phyloP scores from a whole-genome alignment of 2,888 invertebrate species.

The Drosophila fulvimacula region DNA sequence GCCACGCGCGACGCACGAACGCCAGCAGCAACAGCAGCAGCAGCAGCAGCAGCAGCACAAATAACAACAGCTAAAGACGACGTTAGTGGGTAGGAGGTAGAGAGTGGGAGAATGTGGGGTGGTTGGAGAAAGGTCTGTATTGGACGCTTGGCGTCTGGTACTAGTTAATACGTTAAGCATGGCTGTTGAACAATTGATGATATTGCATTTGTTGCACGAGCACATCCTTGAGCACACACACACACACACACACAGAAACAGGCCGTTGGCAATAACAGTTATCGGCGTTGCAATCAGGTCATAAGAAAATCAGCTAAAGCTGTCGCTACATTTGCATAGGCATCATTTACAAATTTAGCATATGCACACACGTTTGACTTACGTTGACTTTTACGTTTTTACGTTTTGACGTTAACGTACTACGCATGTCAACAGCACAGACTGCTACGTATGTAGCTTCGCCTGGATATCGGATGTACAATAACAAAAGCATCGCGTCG shows the following conservation, averaged over 20 bases:
- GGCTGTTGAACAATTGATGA: constrained; percentile 40
- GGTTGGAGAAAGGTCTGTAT: constrained; percentile 2
- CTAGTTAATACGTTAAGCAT: constrained; percentile 24
- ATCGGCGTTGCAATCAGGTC: constrained; percentile 26
- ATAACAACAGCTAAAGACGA: constrained; percentile 32
- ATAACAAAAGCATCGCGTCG: constrained; percentile 45
- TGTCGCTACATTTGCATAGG: constrained; percentile 19
- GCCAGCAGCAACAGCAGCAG: constrained; percentile 21
- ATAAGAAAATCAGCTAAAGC: constrained; percentile 32
- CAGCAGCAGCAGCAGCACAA: constrained; percentile 17
- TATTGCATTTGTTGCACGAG: constrained; percentile 22
- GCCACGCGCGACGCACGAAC: constrained; percentile 52
- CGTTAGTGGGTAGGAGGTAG: background rate
- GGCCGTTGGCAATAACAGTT: constrained; percentile 17
- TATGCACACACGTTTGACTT: constrained; percentile 16
- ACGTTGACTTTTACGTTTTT: constrained; percentile 35
- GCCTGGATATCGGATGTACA: constrained; percentile 29
- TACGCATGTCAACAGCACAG: constrained; percentile 43
- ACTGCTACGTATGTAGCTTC: constrained; percentile 14
- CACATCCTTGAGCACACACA: constrained; percentile 22
- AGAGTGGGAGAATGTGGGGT: too few relatives aligned
- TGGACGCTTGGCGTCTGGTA: constrained; percentile 12
- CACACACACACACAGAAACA: background rate
- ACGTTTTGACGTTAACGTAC: constrained; percentile 41
- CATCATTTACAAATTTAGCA: constrained; percentile 36